phyloP scores from a whole-genome alignment of 1,140 invertebrate species.

The Papilio dardanus region DNA sequence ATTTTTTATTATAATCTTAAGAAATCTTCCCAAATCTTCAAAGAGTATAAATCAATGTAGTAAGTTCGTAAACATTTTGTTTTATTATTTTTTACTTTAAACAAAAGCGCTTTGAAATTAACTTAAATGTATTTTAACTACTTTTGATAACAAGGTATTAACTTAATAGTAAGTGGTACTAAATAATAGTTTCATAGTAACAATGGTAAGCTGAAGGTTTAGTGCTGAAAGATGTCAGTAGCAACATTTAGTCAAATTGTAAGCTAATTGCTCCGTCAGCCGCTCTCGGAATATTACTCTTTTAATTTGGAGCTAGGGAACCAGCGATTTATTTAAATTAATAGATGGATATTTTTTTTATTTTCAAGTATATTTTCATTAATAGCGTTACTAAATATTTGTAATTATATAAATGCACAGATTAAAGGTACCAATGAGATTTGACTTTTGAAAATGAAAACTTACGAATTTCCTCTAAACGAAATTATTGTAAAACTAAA shows the following conservation, averaged over 20 bases:
- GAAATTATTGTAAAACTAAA: too few relatives aligned
- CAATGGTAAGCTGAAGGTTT: not conserved
- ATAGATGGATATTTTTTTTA: too few relatives aligned
- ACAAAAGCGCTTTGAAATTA: too few relatives aligned
- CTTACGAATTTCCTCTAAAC: too few relatives aligned
- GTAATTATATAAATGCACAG: too few relatives aligned
- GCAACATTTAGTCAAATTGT: slow-evolving; percentile 25
- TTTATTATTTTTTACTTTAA: not conserved
- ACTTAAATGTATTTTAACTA: not conserved
- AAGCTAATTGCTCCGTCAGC: not conserved
- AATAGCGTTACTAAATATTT: too few relatives aligned
- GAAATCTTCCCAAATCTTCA: not conserved
- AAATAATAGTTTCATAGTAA: slow-evolving; percentile 11
- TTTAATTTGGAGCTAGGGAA: not conserved
- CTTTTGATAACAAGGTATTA: not conserved
- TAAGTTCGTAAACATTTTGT: too few relatives aligned
- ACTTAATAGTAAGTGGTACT: not conserved
- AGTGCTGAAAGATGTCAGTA: not conserved
- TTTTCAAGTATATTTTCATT: too few relatives aligned
- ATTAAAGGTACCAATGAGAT: too few relatives aligned
- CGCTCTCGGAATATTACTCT: not conserved
- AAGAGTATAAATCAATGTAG: not conserved
- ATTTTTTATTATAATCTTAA: not conserved
- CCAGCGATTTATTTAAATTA: not conserved
- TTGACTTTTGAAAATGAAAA: too few relatives aligned